Evolutionary conservation across 2,888 invertebrate species (phyloP).

Genomic region (Altica lythri): DNA sequence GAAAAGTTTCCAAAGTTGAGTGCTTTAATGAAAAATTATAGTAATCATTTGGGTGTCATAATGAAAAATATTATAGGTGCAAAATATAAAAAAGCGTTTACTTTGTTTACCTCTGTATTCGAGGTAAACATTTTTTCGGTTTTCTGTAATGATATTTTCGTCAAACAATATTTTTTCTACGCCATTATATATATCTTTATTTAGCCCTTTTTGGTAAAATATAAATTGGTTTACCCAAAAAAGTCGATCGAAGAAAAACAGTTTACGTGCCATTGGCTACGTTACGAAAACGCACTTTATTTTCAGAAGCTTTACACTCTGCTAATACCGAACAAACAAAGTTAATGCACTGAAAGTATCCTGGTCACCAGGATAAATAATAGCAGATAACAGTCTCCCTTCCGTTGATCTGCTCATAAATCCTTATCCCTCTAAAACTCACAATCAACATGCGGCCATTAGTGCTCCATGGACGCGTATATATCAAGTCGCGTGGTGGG

Average conservation of each 20-base stretch:
- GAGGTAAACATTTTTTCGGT: too few species aligned
- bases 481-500: slow-evolving; percentile 52
- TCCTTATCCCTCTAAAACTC: slow-evolving; percentile 54
- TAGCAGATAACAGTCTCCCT: slow-evolving; percentile 41
- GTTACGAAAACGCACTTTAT: slow-evolving; percentile 9
- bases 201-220: too few species aligned
- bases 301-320: slow-evolving; percentile 21
- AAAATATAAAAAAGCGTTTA: too few species aligned
- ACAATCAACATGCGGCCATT: slow-evolving; percentile 57
- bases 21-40: too few species aligned
- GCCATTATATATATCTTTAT: too few species aligned
- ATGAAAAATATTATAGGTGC: too few species aligned
- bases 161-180: too few species aligned
- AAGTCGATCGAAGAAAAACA: slow-evolving; percentile 3
- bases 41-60: too few species aligned
- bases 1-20: too few species aligned
- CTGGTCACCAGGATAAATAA: slow-evolving; percentile 50
- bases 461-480: slow-evolving; percentile 53
- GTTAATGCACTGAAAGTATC: slow-evolving; percentile 53
- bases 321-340: slow-evolving; percentile 34
- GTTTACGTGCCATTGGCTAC: slow-evolving; percentile 4
- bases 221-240: too few species aligned
- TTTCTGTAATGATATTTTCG: too few species aligned
- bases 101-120: too few species aligned
- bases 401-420: slow-evolving; percentile 53